phyloP scores from a whole-genome alignment of 2,797 vertebrate species.

The Gorsachius magnificus region DNA sequence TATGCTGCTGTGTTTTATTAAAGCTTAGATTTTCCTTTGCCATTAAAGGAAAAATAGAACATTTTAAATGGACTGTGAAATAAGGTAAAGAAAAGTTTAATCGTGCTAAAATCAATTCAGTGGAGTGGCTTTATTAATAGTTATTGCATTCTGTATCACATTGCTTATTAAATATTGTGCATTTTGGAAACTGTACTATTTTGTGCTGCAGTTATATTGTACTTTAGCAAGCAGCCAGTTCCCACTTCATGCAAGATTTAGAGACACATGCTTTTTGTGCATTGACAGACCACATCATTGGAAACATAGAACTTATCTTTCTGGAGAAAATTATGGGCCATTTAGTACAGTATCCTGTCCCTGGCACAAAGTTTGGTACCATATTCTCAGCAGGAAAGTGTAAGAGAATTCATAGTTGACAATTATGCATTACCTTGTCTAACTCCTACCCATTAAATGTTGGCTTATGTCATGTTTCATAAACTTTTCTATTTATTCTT shows the following conservation, averaged over 20 bases:
- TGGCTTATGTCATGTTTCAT: background rate
- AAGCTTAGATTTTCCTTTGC: slow-evolving; percentile 62
- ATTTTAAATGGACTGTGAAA: slow-evolving; percentile 77
- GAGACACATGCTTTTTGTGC: background rate
- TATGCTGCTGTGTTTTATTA: slow-evolving; percentile 65
- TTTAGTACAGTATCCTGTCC: background rate
- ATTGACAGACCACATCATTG: background rate
- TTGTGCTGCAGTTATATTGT: background rate
- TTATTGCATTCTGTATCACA: slow-evolving; percentile 56
- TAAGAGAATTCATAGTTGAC: background rate
- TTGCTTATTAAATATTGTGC: slow-evolving; percentile 53
- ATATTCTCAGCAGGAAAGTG: background rate
- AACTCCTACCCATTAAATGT: background rate
- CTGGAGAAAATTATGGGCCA: background rate
- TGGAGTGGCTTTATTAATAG: slow-evolving; percentile 66
- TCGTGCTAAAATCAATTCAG: slow-evolving; percentile 68
- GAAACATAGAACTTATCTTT: slow-evolving; percentile 11
- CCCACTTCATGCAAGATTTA: background rate
- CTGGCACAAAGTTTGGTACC: background rate
- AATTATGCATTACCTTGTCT: background rate
- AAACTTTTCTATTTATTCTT: slow-evolving; percentile 9
- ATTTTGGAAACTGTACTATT: background rate
- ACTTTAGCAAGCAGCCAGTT: background rate
- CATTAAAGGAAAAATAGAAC: slow-evolving; percentile 59
- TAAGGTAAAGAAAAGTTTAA: slow-evolving; percentile 77